Evolutionary conservation across 92 coral and sea anemone genomes (phyloP), one percentile per base, ranked within the genome.

Genomic region (Epizoanthus fatuus): DNA sequence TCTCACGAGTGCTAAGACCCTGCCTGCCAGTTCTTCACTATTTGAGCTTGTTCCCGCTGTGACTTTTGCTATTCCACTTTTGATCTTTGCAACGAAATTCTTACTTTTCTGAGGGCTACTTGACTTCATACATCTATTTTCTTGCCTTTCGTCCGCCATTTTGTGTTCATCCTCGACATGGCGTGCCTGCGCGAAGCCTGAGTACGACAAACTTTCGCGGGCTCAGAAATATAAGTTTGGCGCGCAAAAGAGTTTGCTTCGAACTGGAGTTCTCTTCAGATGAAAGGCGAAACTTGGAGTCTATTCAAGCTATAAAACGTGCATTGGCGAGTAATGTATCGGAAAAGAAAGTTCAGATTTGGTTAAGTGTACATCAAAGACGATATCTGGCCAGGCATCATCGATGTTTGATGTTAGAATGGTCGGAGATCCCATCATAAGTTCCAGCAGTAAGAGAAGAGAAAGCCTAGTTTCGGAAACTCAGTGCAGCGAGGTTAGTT

Each of bases 21-120:
- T 89, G 5, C 92, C 92, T 25, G 68, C 75, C 8, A 89, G 79
- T 58, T 89, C 92, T 77, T 89, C 92, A 51, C 75, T 74, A 76
- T 89, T 84, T 22, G 88, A 89, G 64, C 92, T 89, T 32, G 92
- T 89, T 83, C 92, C 92, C 59, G 81, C 35, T 12, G 62, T 56
- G 11, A 35, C 63, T 63, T 49, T 60, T 8, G 22, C 74, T 20
- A 75, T 58, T 81, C 35, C 83, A 47, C 59, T 69, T 39, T 56
- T 25, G 45, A 89, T 55, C 22, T 81, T 67, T 19, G 79, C 55
- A 4, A 69, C 39, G 47, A 63, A 7, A 66, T 49, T 88, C 25
- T 64, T 44, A 7, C 17, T 47, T 68, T 35, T 63, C 63, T 15
- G 51, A 54, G 20, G 84, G 32, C 44, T 8, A 22, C 35, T 20